Evolutionary conservation across 2,888 invertebrate genomes (phyloP), one percentile per base, ranked within the genome.

Genomic region (Drosophila ezoana): DNA sequence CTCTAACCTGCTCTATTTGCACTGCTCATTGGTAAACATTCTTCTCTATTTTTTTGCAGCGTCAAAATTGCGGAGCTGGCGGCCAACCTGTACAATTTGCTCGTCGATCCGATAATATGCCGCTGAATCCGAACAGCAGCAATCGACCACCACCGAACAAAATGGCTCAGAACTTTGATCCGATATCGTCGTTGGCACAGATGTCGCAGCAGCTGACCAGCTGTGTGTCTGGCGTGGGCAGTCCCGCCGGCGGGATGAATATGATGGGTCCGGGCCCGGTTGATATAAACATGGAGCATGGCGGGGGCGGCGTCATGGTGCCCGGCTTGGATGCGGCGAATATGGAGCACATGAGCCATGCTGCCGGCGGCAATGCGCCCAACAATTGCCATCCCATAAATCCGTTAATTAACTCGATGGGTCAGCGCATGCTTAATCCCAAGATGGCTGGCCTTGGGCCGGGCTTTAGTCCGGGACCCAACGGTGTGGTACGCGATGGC

Each of bases 131-230:
- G 0, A 95, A 95, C 79, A 94, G 94, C 81, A 90, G 94, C 76
- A 90, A 85, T 73, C 90, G 92, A 92, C 93, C 92, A 83, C 93
- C 91, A 90, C 95, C 90, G 92, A 94, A 92, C 86, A 95, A 94
- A 93, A 94, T 92, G 90, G 93, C 94, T 89, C 97, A 95, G 90
- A 76, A 72, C 32, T 98, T 98, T 92, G 98, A 98, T 93, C 98
- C 98, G 1, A 98, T 98, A 86, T 97, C 97, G 54, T 98, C 98
- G 9, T 94, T 98, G 88, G 97, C 98, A 59, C 98, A 98, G 92
- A 98, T 98, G 98, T 97, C 97, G 72, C 98, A 98, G 90, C 97
- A 97, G 90, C 93, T 98, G 75, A 97, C 97, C 13, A 97, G 95
- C 88, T 95, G 96, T 91, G 94, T 90, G 1, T 94, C 92, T 89